These are phyloP conservation scores for Drosophila suboccidentalis DNA, from an alignment of 2,888 invertebrate species.

Conservation along the genomic window DNA sequence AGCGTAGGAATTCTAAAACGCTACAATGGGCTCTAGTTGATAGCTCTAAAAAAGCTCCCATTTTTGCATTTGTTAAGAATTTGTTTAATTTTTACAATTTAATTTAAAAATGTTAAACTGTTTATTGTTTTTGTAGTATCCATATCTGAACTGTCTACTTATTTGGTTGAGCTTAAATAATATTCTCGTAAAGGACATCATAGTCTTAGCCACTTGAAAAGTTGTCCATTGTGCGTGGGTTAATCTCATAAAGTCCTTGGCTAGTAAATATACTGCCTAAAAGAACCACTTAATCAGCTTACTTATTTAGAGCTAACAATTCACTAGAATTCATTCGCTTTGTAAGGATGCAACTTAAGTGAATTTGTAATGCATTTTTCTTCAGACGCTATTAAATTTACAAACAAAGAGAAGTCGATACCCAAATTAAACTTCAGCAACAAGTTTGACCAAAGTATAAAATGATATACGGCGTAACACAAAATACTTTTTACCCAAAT, in stretches of 20 bases:
- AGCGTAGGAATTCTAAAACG: constrained; percentile 98
- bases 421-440: not conserved
- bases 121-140: too few relatives aligned
- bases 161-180: too few relatives aligned
- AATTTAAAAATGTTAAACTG: too few relatives aligned
- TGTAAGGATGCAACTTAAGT: not conserved
- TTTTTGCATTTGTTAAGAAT: too few relatives aligned
- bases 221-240: too few relatives aligned
- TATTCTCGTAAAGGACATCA: too few relatives aligned
- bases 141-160: too few relatives aligned
- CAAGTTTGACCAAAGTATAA: constrained; percentile 15
- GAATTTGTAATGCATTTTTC: not conserved
- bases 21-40: constrained; percentile 86
- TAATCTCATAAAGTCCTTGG: too few relatives aligned
- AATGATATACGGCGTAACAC: constrained; percentile 2
- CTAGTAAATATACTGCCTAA: not conserved
- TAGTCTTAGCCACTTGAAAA: too few relatives aligned
- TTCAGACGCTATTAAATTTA: not conserved
- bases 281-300: not conserved
- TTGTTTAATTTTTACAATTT: too few relatives aligned
- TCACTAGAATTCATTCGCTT: not conserved
- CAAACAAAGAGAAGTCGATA: not conserved
- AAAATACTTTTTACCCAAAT: not conserved
- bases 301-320: not conserved
- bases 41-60: too few relatives aligned